These are phyloP conservation scores for Lucilia sericata DNA, from an alignment of 1,140 invertebrate species.

Conservation along the genomic window DNA sequence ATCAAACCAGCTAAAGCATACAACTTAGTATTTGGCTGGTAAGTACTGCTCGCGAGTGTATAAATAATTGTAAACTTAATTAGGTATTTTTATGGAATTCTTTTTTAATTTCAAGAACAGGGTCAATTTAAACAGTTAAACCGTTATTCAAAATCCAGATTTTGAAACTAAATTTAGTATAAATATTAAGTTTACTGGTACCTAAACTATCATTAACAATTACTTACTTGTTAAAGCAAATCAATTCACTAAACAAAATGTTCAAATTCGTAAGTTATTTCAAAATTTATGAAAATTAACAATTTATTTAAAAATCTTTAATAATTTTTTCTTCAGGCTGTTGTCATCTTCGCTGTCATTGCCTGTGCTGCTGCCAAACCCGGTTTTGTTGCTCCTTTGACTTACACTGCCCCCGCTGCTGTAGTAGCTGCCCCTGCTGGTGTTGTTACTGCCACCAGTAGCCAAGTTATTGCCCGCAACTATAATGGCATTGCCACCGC, in stretches of 20 bases:
- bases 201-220: too few species aligned
- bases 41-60: too few species aligned
- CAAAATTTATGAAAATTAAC: background rate
- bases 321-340: background rate
- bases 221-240: background rate
- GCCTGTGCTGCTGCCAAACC: constrained; percentile 29
- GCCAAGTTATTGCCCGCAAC: too few species aligned
- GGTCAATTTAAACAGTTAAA: too few species aligned
- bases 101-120: too few species aligned
- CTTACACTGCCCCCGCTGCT: background rate
- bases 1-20: too few species aligned
- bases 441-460: background rate
- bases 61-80: too few species aligned
- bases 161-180: background rate
- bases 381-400: too few species aligned
- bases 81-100: too few species aligned
- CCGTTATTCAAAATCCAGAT: background rate
- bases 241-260: background rate
- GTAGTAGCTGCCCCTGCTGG: background rate
- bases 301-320: background rate
- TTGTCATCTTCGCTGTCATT: constrained; percentile 41
- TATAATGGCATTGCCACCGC: too few species aligned
- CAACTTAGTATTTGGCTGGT: too few species aligned
- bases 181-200: too few species aligned
- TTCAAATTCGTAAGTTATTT: constrained; percentile 14